phyloP scores from a whole-genome alignment of 2,888 invertebrate genomes.

The Ectobius pallidus region DNA sequence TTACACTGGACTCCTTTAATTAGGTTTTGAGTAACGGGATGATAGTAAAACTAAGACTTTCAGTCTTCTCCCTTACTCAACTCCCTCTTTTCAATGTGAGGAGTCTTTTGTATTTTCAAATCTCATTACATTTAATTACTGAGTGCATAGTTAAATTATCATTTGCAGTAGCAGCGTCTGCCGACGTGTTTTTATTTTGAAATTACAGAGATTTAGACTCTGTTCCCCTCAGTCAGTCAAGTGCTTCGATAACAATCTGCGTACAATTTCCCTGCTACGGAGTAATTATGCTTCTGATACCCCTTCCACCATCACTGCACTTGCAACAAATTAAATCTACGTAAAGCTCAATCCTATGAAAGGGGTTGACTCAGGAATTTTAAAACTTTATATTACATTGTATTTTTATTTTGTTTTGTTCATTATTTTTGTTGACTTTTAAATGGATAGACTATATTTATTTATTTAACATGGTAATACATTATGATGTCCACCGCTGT shows the following conservation, averaged over 20 bases:
- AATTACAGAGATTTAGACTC: background rate
- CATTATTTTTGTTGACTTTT: too few relatives aligned
- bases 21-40: constrained; percentile 24
- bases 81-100: background rate
- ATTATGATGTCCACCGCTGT: too few relatives aligned
- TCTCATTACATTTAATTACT: constrained; percentile 42
- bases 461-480: too few relatives aligned
- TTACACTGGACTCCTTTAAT: constrained; percentile 27
- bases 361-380: too few relatives aligned
- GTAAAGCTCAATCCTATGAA: too few relatives aligned
- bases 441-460: too few relatives aligned
- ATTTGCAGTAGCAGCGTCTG: constrained; percentile 5
- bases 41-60: constrained; percentile 31
- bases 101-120: constrained; percentile 39
- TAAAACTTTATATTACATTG: too few relatives aligned
- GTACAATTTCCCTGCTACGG: background rate
- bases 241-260: background rate
- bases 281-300: constrained; percentile 4
- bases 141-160: constrained; percentile 32
- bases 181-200: background rate
- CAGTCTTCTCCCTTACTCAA: background rate
- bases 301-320: too few relatives aligned
- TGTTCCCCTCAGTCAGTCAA: background rate
- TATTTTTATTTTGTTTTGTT: too few relatives aligned
- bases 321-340: too few relatives aligned